These are phyloP conservation scores for Schlechtendalia chinensis DNA, from an alignment of 1,140 invertebrate genomes.

Conservation along the genomic window DNA sequence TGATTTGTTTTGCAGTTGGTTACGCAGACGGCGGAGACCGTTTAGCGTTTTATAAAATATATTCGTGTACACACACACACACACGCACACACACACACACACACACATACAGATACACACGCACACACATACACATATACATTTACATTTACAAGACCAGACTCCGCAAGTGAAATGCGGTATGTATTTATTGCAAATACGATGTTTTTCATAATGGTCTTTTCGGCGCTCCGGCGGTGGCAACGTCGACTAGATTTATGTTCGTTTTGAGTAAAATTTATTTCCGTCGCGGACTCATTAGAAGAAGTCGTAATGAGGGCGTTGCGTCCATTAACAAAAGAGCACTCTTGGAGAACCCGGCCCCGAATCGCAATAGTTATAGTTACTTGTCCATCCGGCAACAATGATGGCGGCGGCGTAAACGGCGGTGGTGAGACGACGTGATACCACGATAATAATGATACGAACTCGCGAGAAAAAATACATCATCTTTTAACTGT, in stretches of 20 bases:
- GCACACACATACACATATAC: background rate
- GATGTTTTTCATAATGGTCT: slow-evolving; percentile 4
- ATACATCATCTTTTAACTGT: too few species aligned
- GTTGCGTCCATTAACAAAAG: slow-evolving; percentile 17
- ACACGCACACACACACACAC: background rate
- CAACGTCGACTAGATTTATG: slow-evolving; percentile 10
- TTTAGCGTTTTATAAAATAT: too few species aligned
- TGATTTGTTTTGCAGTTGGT: too few species aligned
- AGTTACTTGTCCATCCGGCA: background rate
- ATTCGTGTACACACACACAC: too few species aligned
- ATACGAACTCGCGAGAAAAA: background rate
- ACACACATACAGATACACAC: background rate
- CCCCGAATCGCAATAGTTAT: background rate
- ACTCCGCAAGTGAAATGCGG: background rate
- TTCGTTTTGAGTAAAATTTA: slow-evolving; percentile 21
- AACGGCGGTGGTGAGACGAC: background rate
- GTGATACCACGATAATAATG: background rate
- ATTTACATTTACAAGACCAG: background rate
- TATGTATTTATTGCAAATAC: background rate
- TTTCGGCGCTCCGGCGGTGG: background rate
- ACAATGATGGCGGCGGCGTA: too few species aligned
- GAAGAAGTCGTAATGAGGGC: slow-evolving; percentile 27
- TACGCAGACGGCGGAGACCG: too few species aligned
- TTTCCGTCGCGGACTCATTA: slow-evolving; percentile 10
- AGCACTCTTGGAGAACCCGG: slow-evolving; percentile 6